Evolutionary conservation across 2,113 vertebrate genomes (phyloP).

Genomic region (Pelusios castaneus): DNA sequence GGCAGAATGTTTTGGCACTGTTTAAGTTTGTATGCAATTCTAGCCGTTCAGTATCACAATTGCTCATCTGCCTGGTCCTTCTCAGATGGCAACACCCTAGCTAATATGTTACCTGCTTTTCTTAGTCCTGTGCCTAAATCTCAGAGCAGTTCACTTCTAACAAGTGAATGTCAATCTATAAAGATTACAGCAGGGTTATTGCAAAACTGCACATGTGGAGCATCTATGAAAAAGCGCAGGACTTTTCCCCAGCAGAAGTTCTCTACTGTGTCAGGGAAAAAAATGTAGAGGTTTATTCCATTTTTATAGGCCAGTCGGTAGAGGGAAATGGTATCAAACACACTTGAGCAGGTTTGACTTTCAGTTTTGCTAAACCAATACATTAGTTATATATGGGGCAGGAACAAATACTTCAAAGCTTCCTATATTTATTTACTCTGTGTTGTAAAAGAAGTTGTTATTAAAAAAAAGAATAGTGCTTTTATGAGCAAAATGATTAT

Average conservation of each 20-base stretch:
- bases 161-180: not conserved
- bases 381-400: not conserved
- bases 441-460: not conserved
- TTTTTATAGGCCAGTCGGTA: not conserved
- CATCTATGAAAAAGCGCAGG: not conserved
- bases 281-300: not conserved
- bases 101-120: not conserved
- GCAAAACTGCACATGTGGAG: not conserved
- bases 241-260: not conserved
- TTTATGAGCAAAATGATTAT: rapidly evolving
- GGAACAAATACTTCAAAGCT: not conserved
- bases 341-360: not conserved
- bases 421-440: not conserved
- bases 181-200: not conserved
- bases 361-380: not conserved
- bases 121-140: not conserved
- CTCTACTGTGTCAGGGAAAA: not conserved
- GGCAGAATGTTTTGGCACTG: no score
- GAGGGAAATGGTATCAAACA: not conserved
- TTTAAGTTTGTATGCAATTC: not conserved
- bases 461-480: not conserved
- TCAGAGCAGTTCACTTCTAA: not conserved
- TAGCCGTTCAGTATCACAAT: not conserved
- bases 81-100: not conserved
- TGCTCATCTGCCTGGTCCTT: not conserved